These are phyloP conservation scores for Spinus pinus DNA, from an alignment of 2,797 vertebrate genomes.

Conservation along the genomic window DNA sequence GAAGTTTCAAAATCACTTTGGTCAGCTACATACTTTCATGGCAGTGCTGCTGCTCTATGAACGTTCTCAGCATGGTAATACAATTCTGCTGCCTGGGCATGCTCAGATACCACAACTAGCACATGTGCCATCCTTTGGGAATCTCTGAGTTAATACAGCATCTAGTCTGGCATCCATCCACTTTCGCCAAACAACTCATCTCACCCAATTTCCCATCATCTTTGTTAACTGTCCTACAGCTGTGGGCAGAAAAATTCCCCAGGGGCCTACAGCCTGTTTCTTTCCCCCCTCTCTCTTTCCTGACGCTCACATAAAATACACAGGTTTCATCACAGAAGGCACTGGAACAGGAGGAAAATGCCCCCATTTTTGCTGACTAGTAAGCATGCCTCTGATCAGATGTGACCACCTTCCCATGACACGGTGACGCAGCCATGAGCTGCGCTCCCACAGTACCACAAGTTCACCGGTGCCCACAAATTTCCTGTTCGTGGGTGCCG, in stretches of 20 bases:
- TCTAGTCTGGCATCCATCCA: neutral
- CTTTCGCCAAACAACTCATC: neutral
- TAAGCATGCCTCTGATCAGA: neutral
- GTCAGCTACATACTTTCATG: neutral
- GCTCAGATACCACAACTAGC: neutral
- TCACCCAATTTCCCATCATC: neutral
- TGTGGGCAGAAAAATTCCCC: neutral
- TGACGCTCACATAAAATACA: neutral
- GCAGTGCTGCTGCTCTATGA: neutral
- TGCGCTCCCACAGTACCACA: neutral
- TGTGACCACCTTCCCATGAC: neutral
- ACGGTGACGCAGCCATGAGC: rapidly evolving
- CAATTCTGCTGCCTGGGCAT: neutral
- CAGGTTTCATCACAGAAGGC: neutral
- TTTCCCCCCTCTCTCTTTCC: neutral
- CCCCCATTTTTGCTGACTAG: neutral
- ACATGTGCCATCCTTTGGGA: neutral
- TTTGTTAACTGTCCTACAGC: neutral
- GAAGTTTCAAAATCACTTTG: neutral
- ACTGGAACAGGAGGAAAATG: neutral
- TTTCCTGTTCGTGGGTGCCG: neutral
- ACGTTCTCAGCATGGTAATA: neutral
- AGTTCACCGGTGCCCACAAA: neutral
- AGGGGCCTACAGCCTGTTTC: neutral
- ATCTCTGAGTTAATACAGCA: neutral